A percentile compares a stretch with the other conserved stretches of the same genome.
phyloP scores from a whole-genome alignment of 2,113 vertebrate genomes.

The Scophthalmus maximus region DNA sequence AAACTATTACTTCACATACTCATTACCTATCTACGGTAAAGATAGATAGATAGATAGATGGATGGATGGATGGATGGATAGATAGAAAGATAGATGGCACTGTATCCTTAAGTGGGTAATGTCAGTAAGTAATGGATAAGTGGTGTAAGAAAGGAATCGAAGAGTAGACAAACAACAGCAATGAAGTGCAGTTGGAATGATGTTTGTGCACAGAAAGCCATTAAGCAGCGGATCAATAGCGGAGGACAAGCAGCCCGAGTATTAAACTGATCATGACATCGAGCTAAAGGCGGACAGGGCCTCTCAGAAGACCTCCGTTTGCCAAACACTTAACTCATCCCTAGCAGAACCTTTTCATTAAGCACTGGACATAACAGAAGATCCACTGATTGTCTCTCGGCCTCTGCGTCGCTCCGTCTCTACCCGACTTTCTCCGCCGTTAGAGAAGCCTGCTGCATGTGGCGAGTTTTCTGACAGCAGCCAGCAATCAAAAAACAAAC shows the following conservation, averaged over 20 bases:
- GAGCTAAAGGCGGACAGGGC: slow-evolving; percentile 60
- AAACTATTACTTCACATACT: too few species aligned
- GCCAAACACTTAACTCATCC: slow-evolving; percentile 64
- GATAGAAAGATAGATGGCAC: slow-evolving; percentile 12
- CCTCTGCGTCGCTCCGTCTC: slow-evolving; percentile 16
- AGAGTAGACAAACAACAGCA: slow-evolving; percentile 46
- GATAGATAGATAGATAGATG: not conserved
- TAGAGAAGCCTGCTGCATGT: slow-evolving; percentile 42
- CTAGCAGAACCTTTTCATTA: slow-evolving; percentile 69
- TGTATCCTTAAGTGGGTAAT: too few species aligned
- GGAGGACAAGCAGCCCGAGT: slow-evolving; percentile 68
- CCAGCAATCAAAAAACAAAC: slow-evolving; percentile 62
- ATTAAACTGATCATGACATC: slow-evolving; percentile 75
- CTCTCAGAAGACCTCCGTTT: slow-evolving; percentile 64
- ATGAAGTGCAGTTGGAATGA: slow-evolving; percentile 63
- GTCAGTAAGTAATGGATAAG: slow-evolving; percentile 47
- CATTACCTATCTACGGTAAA: too few species aligned
- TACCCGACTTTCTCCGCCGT: slow-evolving; percentile 21
- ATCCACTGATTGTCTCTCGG: slow-evolving; percentile 66
- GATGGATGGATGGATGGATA: not conserved
- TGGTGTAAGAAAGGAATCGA: slow-evolving; percentile 42
- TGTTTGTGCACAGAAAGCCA: slow-evolving; percentile 61
- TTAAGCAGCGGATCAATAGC: slow-evolving; percentile 69
- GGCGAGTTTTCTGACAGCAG: slow-evolving; percentile 47
- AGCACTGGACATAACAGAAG: slow-evolving; percentile 73